A percentile compares a stretch with the other conserved stretches of the same genome.
Evolutionary conservation across 2,888 invertebrate species (phyloP).

Genomic region (Tetragonula carbonaria): DNA sequence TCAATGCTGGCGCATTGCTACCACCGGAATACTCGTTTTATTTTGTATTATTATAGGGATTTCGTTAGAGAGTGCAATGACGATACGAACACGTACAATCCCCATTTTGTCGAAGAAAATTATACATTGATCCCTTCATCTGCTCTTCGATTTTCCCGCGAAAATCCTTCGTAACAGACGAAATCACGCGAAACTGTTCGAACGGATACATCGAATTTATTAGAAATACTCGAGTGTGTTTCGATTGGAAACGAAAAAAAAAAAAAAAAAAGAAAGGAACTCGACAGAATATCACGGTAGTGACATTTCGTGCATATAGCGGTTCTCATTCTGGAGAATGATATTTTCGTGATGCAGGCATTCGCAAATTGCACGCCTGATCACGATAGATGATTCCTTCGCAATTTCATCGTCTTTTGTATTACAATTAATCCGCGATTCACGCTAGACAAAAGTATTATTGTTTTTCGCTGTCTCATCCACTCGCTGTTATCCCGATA

Average conservation of each 20-base stretch:
- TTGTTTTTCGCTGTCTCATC: constrained; percentile 1
- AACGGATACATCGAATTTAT: constrained; percentile 9
- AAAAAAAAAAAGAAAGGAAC: no score
- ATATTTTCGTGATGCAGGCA: constrained; percentile 12
- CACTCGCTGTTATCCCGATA: neutral
- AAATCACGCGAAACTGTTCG: constrained; percentile 3
- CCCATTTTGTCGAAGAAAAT: neutral
- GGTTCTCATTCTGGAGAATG: neutral
- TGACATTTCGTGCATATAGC: neutral
- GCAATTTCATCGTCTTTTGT: neutral
- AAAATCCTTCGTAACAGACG: neutral
- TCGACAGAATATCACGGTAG: constrained; percentile 16
- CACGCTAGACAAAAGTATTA: neutral
- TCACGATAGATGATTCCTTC: neutral
- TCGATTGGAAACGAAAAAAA: neutral
- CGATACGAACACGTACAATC: neutral
- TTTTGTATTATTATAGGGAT: constrained; percentile 18
- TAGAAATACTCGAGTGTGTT: neutral
- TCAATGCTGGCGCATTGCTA: neutral
- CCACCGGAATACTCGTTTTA: constrained; percentile 7
- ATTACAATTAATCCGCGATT: neutral
- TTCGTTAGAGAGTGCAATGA: neutral
- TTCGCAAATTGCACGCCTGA: no score
- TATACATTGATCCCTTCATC: neutral
- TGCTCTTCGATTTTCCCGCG: neutral